Conservation (phyloP, 2,888 invertebrate genomes). For the Caradrina kadenii region DNA sequence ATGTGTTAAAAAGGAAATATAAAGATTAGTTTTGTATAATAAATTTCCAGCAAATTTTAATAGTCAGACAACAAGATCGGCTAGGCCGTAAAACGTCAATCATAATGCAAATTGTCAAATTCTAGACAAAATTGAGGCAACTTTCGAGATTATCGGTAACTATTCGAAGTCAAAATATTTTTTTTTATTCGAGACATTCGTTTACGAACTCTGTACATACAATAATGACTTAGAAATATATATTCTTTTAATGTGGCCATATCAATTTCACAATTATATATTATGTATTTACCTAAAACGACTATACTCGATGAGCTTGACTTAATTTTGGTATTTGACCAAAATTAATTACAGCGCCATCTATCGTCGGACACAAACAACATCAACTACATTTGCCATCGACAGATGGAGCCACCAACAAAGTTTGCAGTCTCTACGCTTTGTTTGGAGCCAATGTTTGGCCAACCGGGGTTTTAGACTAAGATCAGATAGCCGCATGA, state of each 20-base stretch:
- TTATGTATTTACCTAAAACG: slow-evolving; percentile 32
- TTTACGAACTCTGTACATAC: slow-evolving; percentile 51
- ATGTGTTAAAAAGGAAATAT: neutral
- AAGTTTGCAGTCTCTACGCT: slow-evolving; percentile 13
- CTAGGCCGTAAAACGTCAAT: slow-evolving; percentile 19
- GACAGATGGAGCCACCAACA: slow-evolving; percentile 50
- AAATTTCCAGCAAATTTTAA: neutral
- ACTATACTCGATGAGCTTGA: slow-evolving; percentile 28
- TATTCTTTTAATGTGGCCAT: slow-evolving; percentile 39
- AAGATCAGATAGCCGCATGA: neutral
- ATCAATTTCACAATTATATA: slow-evolving; percentile 42
- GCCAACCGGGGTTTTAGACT: neutral
- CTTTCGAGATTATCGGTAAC: slow-evolving; percentile 48
- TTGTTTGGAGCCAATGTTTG: slow-evolving; percentile 43
- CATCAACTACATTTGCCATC: slow-evolving; percentile 49
- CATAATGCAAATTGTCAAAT: slow-evolving; percentile 10
- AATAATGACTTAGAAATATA: slow-evolving; percentile 61
- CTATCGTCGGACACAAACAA: slow-evolving; percentile 52
- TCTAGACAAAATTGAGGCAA: slow-evolving; percentile 49
- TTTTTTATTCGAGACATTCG: slow-evolving; percentile 53
- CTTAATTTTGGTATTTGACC: slow-evolving; percentile 26
- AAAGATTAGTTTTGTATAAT: neutral
- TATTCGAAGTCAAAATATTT: slow-evolving; percentile 38
- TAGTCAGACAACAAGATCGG: slow-evolving; percentile 1
- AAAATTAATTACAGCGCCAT: slow-evolving; percentile 48